Percentiles rank a stretch among this genome's conserved stretches.
These are phyloP conservation scores for Macrosoma leucophasiata DNA, from an alignment of 2,888 invertebrate species.

Conservation along the genomic window DNA sequence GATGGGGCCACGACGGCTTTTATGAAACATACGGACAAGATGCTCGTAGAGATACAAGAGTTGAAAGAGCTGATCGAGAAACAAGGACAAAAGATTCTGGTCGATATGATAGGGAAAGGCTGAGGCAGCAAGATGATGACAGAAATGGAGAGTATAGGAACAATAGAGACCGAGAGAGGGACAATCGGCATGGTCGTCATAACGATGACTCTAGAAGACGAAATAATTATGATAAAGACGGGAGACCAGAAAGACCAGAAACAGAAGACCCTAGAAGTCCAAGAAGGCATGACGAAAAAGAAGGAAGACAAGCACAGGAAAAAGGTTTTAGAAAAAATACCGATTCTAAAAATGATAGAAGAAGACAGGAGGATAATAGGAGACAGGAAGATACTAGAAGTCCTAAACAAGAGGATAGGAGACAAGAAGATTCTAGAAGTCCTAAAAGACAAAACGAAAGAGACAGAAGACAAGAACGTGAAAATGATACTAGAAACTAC, in stretches of 20 bases:
- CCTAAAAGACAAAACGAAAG: conserved; percentile 16
- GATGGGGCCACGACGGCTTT: conserved; percentile 67
- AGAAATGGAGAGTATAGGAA: conserved; percentile 18
- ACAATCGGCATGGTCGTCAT: conserved; percentile 15
- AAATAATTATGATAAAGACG: conserved; percentile 15
- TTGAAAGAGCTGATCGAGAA: conserved; percentile 37
- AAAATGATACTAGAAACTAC: too few species aligned
- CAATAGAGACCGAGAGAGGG: conserved; percentile 16
- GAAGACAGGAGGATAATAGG: conserved; percentile 11
- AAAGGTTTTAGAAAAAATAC: conserved; percentile 12
- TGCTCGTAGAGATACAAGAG: conserved; percentile 42
- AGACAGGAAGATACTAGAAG: conserved; percentile 15
- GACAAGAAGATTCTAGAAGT: conserved; percentile 21
- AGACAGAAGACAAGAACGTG: conserved; percentile 15
- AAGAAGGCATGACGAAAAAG: conserved; percentile 15
- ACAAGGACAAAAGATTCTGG: conserved; percentile 32
- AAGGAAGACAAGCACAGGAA: conserved; percentile 6
- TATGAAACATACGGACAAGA: conserved; percentile 62
- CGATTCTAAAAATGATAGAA: conserved; percentile 19
- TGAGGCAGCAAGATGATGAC: conserved; percentile 20
- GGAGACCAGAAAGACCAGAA: conserved; percentile 12
- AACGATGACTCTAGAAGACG: conserved; percentile 10
- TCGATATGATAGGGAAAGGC: conserved; percentile 27
- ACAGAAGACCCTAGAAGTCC: conserved; percentile 14
- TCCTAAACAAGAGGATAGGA: conserved; percentile 18